Evolutionary conservation across 2,888 invertebrate species (phyloP).

Genomic region (Andrena fulva): DNA sequence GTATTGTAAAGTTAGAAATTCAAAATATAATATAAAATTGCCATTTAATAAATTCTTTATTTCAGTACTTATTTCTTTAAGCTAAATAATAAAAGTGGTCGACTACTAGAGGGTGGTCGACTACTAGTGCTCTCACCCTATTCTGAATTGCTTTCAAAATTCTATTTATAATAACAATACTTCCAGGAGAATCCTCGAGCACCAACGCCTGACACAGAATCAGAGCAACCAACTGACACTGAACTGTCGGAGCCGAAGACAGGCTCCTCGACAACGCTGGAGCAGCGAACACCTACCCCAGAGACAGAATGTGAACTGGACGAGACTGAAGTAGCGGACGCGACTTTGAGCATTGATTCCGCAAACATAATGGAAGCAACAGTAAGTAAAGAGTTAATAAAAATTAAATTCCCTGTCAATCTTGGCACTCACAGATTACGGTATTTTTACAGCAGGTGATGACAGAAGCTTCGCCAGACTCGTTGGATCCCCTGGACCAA

Average conservation of each 20-base stretch:
- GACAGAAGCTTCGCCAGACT: slow-evolving; percentile 55
- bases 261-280: slow-evolving; percentile 70
- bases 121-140: no score
- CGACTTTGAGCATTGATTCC: neutral
- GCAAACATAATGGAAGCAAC: neutral
- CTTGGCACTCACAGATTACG: no score
- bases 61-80: no score
- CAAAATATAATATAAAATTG: no score
- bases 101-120: no score
- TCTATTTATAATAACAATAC: neutral
- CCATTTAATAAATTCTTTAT: no score
- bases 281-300: slow-evolving; percentile 76
- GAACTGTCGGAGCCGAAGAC: slow-evolving; percentile 80
- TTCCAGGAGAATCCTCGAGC: slow-evolving; percentile 79
- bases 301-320: slow-evolving; percentile 77
- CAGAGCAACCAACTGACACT: slow-evolving; percentile 81
- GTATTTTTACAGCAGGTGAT: slow-evolving; percentile 1
- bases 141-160: neutral
- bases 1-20: no score
- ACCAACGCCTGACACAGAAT: slow-evolving; percentile 80
- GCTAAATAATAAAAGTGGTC: no score
- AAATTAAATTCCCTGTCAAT: neutral
- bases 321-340: slow-evolving; percentile 50
- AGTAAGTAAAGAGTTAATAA: slow-evolving; percentile 16
- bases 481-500: slow-evolving; percentile 78